Percentiles rank a stretch among this genome's conserved stretches.
Conservation (phyloP, 2,888 invertebrate genomes). For the Tuberolachnus salignus region DNA sequence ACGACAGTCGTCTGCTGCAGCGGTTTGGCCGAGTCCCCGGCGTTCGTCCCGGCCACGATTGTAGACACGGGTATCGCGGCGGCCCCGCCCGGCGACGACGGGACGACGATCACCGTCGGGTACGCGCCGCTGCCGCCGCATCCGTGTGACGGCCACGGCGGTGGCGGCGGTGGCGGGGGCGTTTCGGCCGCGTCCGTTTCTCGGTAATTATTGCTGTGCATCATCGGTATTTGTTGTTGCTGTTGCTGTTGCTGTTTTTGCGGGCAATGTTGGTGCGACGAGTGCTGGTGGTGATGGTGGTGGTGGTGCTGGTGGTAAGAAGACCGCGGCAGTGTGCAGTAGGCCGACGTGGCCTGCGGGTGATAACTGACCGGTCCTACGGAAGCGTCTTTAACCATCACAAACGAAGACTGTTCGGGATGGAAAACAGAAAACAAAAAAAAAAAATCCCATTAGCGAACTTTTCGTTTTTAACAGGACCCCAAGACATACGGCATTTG, state of each 20-base stretch:
- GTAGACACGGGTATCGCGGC: no score
- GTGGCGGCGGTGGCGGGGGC: constrained; percentile 17
- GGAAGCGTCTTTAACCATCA: constrained; percentile 43
- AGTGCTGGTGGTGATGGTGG: constrained; percentile 9
- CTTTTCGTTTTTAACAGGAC: no score
- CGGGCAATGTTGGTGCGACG: background rate
- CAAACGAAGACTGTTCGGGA: constrained; percentile 9
- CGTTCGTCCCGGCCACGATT: background rate
- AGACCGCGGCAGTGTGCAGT: constrained; percentile 35
- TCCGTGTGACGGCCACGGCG: constrained; percentile 14
- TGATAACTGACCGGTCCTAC: constrained; percentile 21
- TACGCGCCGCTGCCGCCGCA: constrained; percentile 6
- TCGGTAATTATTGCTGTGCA: background rate
- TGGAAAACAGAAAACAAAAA: no score
- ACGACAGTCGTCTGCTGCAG: background rate
- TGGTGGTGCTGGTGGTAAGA: constrained; percentile 24
- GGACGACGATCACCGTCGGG: constrained; percentile 20
- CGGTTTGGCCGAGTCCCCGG: background rate
- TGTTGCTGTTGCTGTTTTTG: constrained; percentile 21
- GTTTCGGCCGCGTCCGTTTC: constrained; percentile 19
- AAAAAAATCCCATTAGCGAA: no score
- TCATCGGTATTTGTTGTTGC: background rate
- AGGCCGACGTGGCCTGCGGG: constrained; percentile 22
- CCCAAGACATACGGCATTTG: no score
- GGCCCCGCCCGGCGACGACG: background rate